phyloP scores from a whole-genome alignment of 2,113 vertebrate genomes.

The Campylorhamphus procurvoides region DNA sequence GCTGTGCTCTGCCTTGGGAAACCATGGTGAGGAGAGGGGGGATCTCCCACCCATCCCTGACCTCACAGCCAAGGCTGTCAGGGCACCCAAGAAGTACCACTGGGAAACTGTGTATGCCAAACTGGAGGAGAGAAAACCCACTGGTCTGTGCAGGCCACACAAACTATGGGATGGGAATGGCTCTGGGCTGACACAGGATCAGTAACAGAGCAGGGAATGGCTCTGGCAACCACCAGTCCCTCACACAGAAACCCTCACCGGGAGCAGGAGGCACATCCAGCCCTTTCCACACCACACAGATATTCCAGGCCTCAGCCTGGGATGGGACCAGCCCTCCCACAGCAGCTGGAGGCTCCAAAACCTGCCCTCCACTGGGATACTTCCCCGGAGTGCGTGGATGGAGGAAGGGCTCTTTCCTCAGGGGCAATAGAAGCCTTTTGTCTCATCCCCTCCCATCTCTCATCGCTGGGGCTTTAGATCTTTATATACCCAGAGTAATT shows the following conservation, averaged over 20 bases:
- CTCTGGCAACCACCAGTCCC: background rate
- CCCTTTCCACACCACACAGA: background rate
- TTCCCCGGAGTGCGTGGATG: background rate
- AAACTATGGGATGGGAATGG: background rate
- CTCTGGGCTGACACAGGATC: background rate
- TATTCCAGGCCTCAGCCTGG: background rate
- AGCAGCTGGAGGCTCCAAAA: background rate
- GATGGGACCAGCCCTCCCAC: background rate
- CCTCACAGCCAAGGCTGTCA: background rate
- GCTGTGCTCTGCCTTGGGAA: background rate
- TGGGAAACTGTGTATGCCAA: background rate
- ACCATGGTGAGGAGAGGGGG: too few species aligned
- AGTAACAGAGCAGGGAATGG: background rate
- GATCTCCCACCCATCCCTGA: background rate
- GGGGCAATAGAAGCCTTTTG: background rate
- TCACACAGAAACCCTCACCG: background rate
- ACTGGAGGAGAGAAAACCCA: background rate
- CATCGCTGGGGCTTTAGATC: background rate
- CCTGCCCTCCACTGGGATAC: background rate
- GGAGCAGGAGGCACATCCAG: background rate
- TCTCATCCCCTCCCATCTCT: background rate
- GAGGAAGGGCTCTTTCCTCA: slow-evolving; percentile 17
- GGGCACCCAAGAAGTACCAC: background rate
- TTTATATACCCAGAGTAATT: background rate
- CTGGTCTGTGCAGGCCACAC: background rate